Conservation (phyloP, 2,888 invertebrate species). For the Calameuta pallipes region DNA sequence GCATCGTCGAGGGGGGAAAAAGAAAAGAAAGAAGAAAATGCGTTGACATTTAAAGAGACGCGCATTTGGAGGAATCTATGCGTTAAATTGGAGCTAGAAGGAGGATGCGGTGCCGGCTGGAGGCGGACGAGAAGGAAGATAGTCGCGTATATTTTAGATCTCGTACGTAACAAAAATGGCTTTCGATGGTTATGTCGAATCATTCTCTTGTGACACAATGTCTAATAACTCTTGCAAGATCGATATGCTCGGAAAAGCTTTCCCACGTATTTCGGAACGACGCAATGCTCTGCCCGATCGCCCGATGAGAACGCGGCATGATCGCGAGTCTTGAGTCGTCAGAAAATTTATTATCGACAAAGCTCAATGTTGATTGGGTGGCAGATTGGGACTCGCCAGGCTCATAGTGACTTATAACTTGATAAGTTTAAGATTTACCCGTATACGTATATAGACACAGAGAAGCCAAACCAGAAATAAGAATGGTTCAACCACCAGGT, state of each 20-base stretch:
- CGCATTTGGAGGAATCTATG: conserved; percentile 24
- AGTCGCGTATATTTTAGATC: conserved; percentile 57
- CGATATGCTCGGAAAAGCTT: conserved; percentile 55
- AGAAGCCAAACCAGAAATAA: background rate
- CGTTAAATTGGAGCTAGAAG: conserved; percentile 46
- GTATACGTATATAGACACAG: background rate
- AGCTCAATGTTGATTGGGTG: conserved; percentile 55
- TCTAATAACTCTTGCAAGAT: conserved; percentile 51
- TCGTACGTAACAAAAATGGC: conserved; percentile 53
- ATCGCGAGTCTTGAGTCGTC: background rate
- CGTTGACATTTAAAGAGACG: background rate
- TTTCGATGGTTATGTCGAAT: conserved; percentile 50
- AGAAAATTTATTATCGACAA: conserved; percentile 56
- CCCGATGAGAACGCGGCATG: background rate
- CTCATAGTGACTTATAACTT: background rate
- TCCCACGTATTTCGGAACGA: conserved; percentile 42
- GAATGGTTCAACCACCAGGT: background rate
- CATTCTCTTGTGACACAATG: conserved; percentile 59
- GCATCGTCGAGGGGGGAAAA: conserved; percentile 19
- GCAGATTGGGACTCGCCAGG: conserved; percentile 50
- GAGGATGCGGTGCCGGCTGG: conserved; percentile 29
- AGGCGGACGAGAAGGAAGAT: conserved; percentile 37
- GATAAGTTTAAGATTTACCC: background rate
- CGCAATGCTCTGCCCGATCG: conserved; percentile 22
- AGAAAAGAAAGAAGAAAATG: conserved; percentile 3